Evolutionary conservation across 2,888 invertebrate genomes (phyloP), one percentile per base, ranked within the genome.

Genomic region (Elegia similella): DNA sequence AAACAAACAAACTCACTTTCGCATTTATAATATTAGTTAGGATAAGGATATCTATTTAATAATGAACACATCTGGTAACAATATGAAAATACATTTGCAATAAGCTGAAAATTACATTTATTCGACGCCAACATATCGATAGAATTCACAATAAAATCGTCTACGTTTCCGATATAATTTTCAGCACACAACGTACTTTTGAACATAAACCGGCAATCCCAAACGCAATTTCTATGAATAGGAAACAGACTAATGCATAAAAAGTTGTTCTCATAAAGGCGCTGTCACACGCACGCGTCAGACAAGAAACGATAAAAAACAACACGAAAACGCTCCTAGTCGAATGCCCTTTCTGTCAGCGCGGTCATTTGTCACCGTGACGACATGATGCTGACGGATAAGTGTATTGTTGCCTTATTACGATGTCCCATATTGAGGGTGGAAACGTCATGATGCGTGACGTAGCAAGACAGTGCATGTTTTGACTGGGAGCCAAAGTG

Each of bases 311-410:
- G 34, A 50, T 50, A 50, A 50, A 48, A 50, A 50, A 50, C 34
- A 34, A 50, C 50, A 50, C 34, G 50, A 50, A 50, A 50, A 50
- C 34, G 50, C 50, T 50, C 50, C 50, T 50, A 50, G 50, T 50
- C 16, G 34, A 50, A 50, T 34, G 34, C 50, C 50, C 34, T 17
- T 38, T 50, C 34, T 50, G 50, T 34, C 50, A 50, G 34, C 50
- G 1, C 34, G 50, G 34, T 50, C 50, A 34, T 50, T 50, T 50
- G 34, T 50, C 50, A 50, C 34, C 34, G 29, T 47, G 48, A 12
- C 32, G 50, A 50, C 50, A 50, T 17, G 34, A 17, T 50, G 50
- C 50, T 50, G 50, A 50, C 34, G 50, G 38, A 50, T 50, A 38
- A 50, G 50, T 50, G 34, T 50, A 50, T 50, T 50, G 50, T 50